phyloP scores from a whole-genome alignment of 2,113 vertebrate genomes.

The Amia ocellicauda region DNA sequence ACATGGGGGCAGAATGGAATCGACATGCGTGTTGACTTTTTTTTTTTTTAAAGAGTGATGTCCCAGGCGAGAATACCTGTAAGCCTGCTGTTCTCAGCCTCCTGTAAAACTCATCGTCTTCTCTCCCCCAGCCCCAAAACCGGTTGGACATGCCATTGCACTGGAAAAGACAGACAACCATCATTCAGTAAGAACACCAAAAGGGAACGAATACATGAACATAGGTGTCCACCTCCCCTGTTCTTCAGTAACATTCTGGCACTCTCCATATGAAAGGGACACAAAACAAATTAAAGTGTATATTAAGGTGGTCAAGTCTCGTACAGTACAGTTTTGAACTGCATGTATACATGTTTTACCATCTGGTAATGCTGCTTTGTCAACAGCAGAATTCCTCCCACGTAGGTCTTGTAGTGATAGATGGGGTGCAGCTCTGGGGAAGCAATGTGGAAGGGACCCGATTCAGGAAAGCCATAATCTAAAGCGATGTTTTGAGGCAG shows the following conservation, averaged over 20 bases:
- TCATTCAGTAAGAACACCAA: too few relatives aligned
- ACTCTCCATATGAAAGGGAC: too few relatives aligned
- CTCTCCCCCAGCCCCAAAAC: slow-evolving; percentile 97
- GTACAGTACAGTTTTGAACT: slow-evolving; percentile 7
- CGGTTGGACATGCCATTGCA: slow-evolving; percentile 98
- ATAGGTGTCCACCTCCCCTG: too few relatives aligned
- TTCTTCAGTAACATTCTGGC: too few relatives aligned
- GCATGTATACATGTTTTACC: slow-evolving; percentile 59
- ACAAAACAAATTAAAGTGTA: not conserved
- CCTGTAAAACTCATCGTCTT: slow-evolving; percentile 95
- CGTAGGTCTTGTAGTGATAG: slow-evolving; percentile 95
- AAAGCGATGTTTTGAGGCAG: slow-evolving; percentile 87
- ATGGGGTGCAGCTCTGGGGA: slow-evolving; percentile 93
- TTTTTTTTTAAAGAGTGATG: too few relatives aligned
- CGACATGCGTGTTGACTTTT: too few relatives aligned
- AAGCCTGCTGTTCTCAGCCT: slow-evolving; percentile 85
- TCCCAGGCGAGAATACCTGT: too few relatives aligned
- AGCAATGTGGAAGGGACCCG: slow-evolving; percentile 91
- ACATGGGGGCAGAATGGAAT: not conserved
- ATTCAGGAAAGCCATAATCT: slow-evolving; percentile 85
- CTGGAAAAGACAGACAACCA: slow-evolving; percentile 55
- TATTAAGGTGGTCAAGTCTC: too few relatives aligned
- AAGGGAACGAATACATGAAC: too few relatives aligned
- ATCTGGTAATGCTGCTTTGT: slow-evolving; percentile 88
- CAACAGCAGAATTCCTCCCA: slow-evolving; percentile 93